Evolutionary conservation across 2,888 invertebrate species (phyloP).

Genomic region (Platerodrilus igneus): DNA sequence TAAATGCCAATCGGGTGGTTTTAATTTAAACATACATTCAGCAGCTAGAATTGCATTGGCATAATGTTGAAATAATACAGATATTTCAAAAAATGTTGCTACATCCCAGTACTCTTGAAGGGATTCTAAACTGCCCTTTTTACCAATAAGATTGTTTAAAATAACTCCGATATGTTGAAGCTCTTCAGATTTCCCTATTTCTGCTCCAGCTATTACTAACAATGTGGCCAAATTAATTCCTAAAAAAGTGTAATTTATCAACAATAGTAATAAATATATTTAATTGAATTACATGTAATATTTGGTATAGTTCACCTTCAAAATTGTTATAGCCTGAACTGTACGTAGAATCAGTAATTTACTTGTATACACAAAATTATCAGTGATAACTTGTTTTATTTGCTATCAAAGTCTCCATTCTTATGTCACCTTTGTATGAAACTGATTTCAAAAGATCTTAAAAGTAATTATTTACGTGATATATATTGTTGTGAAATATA

Average conservation of each 20-base stretch:
- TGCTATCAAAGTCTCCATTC: too few species aligned
- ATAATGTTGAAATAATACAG: constrained; percentile 95
- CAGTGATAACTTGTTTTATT: too few species aligned
- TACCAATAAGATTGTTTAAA: constrained; percentile 93
- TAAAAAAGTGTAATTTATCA: too few species aligned
- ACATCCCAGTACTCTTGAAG: constrained; percentile 99
- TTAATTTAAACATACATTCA: constrained; percentile 86
- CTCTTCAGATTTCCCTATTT: constrained; percentile 87
- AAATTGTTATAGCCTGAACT: too few species aligned
- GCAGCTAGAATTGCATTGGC: constrained; percentile 96
- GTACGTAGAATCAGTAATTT: too few species aligned
- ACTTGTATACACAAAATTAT: too few species aligned
- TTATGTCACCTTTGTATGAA: too few species aligned
- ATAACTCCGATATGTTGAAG: constrained; percentile 91
- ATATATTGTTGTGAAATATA: too few species aligned
- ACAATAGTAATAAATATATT: constrained; percentile 1
- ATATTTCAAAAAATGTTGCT: constrained; percentile 97
- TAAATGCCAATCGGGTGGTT: constrained; percentile 90
- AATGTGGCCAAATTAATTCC: constrained; percentile 96
- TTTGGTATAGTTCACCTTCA: too few species aligned
- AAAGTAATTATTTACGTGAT: too few species aligned
- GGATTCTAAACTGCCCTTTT: constrained; percentile 90
- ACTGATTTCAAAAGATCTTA: too few species aligned
- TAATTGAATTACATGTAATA: constrained; percentile 7
- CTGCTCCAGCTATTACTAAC: constrained; percentile 92